These are phyloP conservation scores for Protonibea diacanthus DNA, from an alignment of 2,797 vertebrate species.

Conservation along the genomic window DNA sequence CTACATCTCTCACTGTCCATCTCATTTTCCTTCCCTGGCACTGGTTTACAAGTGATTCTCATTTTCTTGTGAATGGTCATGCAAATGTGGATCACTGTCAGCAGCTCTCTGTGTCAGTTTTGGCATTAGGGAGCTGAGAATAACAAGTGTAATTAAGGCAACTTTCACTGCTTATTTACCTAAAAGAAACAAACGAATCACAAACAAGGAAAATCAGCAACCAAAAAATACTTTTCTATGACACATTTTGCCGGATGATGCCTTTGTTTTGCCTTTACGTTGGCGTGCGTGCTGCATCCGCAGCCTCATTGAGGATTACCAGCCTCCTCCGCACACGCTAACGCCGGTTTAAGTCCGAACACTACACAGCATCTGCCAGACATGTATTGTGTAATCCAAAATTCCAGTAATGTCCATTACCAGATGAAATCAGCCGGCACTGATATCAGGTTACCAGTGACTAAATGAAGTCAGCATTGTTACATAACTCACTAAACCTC, in stretches of 20 bases:
- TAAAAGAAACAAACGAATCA: not conserved
- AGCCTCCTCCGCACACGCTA: not conserved
- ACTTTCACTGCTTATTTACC: constrained; percentile 14
- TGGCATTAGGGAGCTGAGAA: constrained; percentile 1
- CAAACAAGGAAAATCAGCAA: constrained; percentile 10
- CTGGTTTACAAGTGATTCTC: constrained; percentile 17
- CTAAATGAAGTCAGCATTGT: constrained; percentile 62
- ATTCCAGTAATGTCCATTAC: constrained; percentile 51
- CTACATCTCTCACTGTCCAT: constrained; percentile 34
- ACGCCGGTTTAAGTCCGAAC: constrained; percentile 14
- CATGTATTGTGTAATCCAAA: constrained; percentile 58
- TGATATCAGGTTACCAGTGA: constrained; percentile 56
- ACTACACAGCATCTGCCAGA: constrained; percentile 27
- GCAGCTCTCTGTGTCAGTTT: constrained; percentile 1
- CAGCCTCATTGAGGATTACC: constrained; percentile 33
- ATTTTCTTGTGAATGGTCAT: constrained; percentile 20
- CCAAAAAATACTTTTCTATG: not conserved
- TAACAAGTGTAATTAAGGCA: not conserved
- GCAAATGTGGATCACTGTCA: constrained; percentile 3
- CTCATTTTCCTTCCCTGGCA: constrained; percentile 13
- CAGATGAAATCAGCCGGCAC: constrained; percentile 58
- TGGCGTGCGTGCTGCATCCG: not conserved
- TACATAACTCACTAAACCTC: constrained; percentile 73
- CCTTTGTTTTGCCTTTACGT: not conserved
- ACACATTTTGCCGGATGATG: not conserved